A percentile compares a stretch with the other conserved stretches of the same genome.
These are phyloP conservation scores for Buceros bicornis DNA, from an alignment of 2,797 vertebrate genomes.

Conservation along the genomic window DNA sequence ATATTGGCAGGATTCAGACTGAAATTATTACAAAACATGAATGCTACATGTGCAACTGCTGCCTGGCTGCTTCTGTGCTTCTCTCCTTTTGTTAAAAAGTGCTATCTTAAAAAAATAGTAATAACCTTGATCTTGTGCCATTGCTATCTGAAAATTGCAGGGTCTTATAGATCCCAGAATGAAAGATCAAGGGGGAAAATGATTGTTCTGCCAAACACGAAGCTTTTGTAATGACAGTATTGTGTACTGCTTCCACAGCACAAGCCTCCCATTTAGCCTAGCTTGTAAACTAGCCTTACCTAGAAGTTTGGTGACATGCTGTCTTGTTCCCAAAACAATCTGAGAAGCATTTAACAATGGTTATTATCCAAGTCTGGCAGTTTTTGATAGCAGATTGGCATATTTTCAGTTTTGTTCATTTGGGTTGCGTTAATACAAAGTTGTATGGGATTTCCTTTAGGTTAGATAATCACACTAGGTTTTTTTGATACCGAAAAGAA, in stretches of 20 bases:
- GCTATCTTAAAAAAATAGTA: conserved; percentile 62
- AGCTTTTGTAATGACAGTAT: conserved; percentile 52
- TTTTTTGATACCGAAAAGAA: not conserved
- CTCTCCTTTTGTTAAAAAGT: conserved; percentile 64
- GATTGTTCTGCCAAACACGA: conserved; percentile 59
- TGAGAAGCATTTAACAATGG: conserved; percentile 12
- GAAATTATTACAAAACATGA: conserved; percentile 73
- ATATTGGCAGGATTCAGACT: conserved; percentile 65
- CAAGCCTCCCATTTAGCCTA: conserved; percentile 25
- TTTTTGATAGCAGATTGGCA: conserved; percentile 36
- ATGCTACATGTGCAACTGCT: conserved; percentile 70
- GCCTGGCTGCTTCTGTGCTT: conserved; percentile 54
- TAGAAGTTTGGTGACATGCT: conserved; percentile 42
- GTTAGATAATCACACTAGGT: not conserved
- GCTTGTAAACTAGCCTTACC: conserved; percentile 50
- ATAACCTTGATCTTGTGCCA: conserved; percentile 66
- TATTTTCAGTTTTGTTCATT: conserved; percentile 39
- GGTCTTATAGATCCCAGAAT: conserved; percentile 61
- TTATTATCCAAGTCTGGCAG: conserved; percentile 11
- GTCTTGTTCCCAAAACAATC: conserved; percentile 42
- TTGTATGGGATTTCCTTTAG: conserved; percentile 43
- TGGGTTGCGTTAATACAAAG: not conserved
- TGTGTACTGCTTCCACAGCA: conserved; percentile 48
- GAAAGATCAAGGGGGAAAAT: conserved; percentile 48
- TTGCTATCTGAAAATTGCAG: conserved; percentile 67